These are phyloP conservation scores for Temnothorax ravouxi DNA, from an alignment of 2,888 invertebrate species.

Conservation along the genomic window DNA sequence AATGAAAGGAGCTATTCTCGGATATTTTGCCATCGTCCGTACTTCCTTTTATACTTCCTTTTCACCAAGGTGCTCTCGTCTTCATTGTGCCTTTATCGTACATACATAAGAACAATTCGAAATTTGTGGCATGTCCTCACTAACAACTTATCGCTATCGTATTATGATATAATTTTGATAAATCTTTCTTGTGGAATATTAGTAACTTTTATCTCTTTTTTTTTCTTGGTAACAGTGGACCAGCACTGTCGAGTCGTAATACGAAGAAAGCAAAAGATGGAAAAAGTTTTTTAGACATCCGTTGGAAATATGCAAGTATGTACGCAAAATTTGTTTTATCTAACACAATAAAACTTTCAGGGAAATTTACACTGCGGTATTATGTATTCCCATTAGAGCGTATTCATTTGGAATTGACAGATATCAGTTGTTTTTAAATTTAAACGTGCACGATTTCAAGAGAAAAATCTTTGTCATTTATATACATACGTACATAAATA, in stretches of 20 bases:
- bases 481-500: too few relatives aligned
- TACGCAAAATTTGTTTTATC: not conserved
- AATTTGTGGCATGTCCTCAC: slow-evolving; percentile 27
- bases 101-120: slow-evolving; percentile 55
- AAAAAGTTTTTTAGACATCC: not conserved
- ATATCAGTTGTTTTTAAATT: not conserved
- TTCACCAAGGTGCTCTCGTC: slow-evolving; percentile 72
- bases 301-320: not conserved
- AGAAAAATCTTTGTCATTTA: not conserved
- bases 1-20: slow-evolving; percentile 53
- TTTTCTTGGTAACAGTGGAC: slow-evolving; percentile 61
- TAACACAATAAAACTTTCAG: not conserved
- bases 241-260: slow-evolving; percentile 70
- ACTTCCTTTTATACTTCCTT: slow-evolving; percentile 71
- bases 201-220: slow-evolving; percentile 39
- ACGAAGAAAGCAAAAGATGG: slow-evolving; percentile 34
- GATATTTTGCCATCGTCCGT: slow-evolving; percentile 42
- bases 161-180: slow-evolving; percentile 60
- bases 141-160: slow-evolving; percentile 23
- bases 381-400: not conserved
- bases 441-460: not conserved
- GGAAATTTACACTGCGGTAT: not conserved
- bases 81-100: slow-evolving; percentile 27
- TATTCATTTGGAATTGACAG: not conserved
- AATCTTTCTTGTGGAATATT: slow-evolving; percentile 31